These are phyloP conservation scores for Drosophila repletoides DNA, from an alignment of 1,140 invertebrate genomes.

Conservation along the genomic window DNA sequence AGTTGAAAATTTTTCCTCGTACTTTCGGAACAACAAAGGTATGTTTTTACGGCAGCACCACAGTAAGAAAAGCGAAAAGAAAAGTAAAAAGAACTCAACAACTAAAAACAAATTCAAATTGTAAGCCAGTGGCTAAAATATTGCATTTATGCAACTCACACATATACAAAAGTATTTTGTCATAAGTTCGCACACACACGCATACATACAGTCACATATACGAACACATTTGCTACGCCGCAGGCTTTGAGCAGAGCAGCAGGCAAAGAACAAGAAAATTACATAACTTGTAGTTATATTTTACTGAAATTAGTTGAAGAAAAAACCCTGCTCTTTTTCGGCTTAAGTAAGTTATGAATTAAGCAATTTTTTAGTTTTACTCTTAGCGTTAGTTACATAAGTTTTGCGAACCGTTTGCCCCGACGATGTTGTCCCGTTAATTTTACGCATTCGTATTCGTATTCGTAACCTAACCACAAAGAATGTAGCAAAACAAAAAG, in stretches of 20 bases:
- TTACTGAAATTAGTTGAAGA: conserved; percentile 28
- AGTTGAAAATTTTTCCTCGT: conserved; percentile 73
- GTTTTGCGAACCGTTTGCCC: conserved; percentile 31
- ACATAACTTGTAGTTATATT: conserved; percentile 58
- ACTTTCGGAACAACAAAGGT: conserved; percentile 75
- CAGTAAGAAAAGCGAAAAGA: no score
- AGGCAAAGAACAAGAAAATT: conserved; percentile 56
- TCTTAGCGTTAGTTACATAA: conserved; percentile 53
- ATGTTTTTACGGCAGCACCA: conserved; percentile 52
- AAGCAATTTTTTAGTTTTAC: conserved; percentile 39
- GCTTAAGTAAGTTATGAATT: conserved; percentile 52
- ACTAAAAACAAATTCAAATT: conserved; percentile 47
- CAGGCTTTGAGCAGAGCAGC: conserved; percentile 57
- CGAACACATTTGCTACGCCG: conserved; percentile 47
- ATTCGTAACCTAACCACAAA: conserved; percentile 58
- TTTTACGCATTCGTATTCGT: conserved; percentile 26
- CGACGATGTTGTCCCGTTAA: conserved; percentile 20
- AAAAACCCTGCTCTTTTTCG: conserved; percentile 36
- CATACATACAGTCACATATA: conserved; percentile 16
- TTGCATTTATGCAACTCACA: conserved; percentile 48
- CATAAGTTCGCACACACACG: conserved; percentile 38
- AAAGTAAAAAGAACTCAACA: conserved; percentile 31
- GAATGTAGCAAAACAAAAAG: conserved; percentile 25
- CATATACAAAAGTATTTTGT: conserved; percentile 53
- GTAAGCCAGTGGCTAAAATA: conserved; percentile 52